Base-by-base conservation (phyloP, 2,888 invertebrate genomes). In the Coenonympha glycerion region DNA sequence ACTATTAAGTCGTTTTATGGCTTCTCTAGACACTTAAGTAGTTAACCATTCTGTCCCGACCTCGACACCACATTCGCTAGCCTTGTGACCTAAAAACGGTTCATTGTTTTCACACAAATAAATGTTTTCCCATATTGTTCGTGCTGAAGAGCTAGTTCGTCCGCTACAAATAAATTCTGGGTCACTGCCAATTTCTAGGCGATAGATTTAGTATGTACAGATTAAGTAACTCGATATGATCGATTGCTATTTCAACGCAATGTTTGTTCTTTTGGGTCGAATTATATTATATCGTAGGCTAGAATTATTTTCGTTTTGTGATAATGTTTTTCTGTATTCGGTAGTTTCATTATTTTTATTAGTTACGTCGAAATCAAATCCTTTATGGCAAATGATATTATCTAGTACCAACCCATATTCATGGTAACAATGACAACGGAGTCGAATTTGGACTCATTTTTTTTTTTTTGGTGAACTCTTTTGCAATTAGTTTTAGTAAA, bases 121-220 rank as follows among this genome's bases (percentile, higher is more conserved):
- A 48, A 51, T 41, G 51, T 42, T 51, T 54, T 54, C 54, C 51
- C 48, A 54, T 51, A 54, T 47, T 33, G 40, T 31, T n/a, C n/a
- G n/a, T 47, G 18, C 15, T 28, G n/a, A n/a, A n/a, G n/a, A n/a
- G 11, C 28, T 47, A 46, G 51, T 44, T 53, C 37, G 31, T 30
- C 18, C 40, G 37, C 51, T 41, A 44, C 40, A 49, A 47, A 49
- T 45, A 52, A 18, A 48, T 54, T 53, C 53, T 56, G 50, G 58
- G 58, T 56, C 56, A 56, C 47, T 50, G 50, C 53, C 49, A 51
- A 42, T 49, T 46, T 50, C 58, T 56, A 49, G 41, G 37, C 31
- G 49, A 33, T 55, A 49, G 30, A 44, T 26, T 49, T 47, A 28
- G 47, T 52, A 49, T 42, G 31, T 44, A 48, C 34, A 8, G 22